These are phyloP conservation scores for Setophaga kirtlandii DNA, from an alignment of 2,113 vertebrate species.

Conservation along the genomic window DNA sequence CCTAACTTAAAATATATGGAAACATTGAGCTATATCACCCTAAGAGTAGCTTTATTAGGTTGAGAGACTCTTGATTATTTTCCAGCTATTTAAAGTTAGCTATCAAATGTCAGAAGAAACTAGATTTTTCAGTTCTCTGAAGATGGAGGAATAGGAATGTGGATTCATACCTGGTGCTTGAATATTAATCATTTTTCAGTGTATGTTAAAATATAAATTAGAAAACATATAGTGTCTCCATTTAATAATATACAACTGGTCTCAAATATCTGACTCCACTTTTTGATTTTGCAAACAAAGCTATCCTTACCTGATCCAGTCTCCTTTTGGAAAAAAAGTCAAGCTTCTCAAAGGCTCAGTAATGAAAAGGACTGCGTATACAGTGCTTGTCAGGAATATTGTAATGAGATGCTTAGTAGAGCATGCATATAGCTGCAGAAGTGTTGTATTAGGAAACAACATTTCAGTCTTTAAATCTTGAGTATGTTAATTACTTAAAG, in stretches of 20 bases:
- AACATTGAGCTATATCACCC: not conserved
- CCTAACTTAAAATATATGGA: not conserved
- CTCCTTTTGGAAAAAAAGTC: not conserved
- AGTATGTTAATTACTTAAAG: conserved; percentile 38
- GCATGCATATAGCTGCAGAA: conserved; percentile 6
- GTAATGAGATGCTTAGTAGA: conserved; percentile 16
- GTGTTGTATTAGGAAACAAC: not conserved
- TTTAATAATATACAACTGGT: not conserved
- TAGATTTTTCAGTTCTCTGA: not conserved
- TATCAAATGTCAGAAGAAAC: not conserved
- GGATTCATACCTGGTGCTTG: not conserved
- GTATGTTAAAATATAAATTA: not conserved
- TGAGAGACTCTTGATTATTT: not conserved
- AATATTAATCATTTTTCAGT: conserved; percentile 3
- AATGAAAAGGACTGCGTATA: not conserved
- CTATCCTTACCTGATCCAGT: not conserved
- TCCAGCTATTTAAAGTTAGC: not conserved
- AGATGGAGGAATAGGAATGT: not conserved
- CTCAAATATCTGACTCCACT: not conserved
- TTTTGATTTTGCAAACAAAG: conserved; percentile 25
- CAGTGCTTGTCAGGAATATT: conserved; percentile 14
- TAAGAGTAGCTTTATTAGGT: not conserved
- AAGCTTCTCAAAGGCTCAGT: not conserved
- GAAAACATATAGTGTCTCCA: not conserved
- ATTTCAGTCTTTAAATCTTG: conserved; percentile 29